Base-by-base conservation (phyloP, 2,113 vertebrate species). In the Peucedramus taeniatus region DNA sequence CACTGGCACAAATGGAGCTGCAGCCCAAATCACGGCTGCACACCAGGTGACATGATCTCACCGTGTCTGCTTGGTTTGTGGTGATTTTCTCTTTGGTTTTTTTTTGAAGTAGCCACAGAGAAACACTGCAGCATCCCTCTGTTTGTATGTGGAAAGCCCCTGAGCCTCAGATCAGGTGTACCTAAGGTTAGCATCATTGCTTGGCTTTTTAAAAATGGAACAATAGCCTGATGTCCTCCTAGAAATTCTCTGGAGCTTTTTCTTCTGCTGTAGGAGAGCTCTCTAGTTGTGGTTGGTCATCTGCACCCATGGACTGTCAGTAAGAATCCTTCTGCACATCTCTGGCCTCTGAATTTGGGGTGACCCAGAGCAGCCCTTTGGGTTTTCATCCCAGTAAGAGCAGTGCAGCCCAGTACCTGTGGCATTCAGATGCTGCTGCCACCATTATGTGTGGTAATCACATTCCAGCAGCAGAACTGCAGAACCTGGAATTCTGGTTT, bases 401-500 rank as follows among this genome's bases (percentile, higher is more conserved):
- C 57, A 40, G 13, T 2, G 47, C n/a, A n/a, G 35, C 47, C 37
- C 13, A 15, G 44, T 42, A 37, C 54, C 28, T 10, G 20, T 27
- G 63, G 49, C 27, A 3, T 53, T 70, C 7, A 20, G 23, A 9
- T 4, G 13, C 68, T 61, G 59, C 44, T 16, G 11, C 71, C 42
- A 35, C 49, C 54, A 65, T 81, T 33, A 33, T 0, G 1, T 57
- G 65, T 66, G 56, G 82, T 79, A 87, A 92, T 63, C 1, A 1
- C 42, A 22, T 87, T 78, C 60, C 88, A 60, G 22, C 35, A 27
- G 63, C 23, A 61, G 64, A 83, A 87, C 49, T 28, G 68, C 70
- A 69, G 84, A 96, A 96, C 94, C 89, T 93, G 96, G 96, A 88
- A 90, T 88, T 94, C 96, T 86, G 96, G 94, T 96, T 96, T 11